Base-by-base conservation (phyloP, 2,113 vertebrate genomes). In the Peromyscus leucopus region DNA sequence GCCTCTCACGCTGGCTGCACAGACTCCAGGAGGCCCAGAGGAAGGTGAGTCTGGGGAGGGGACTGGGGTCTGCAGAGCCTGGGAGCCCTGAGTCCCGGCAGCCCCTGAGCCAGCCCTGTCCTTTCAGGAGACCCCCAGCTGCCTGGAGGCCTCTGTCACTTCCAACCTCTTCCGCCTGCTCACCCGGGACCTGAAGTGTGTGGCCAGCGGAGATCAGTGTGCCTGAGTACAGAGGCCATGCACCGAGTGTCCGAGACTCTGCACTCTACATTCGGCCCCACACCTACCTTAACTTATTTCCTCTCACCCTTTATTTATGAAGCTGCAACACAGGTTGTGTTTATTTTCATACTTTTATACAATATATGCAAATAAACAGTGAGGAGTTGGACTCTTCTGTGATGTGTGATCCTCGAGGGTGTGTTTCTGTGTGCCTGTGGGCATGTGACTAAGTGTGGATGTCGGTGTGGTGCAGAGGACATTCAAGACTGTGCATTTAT, bases 321-420 rank as follows among this genome's bases (percentile, higher is more conserved):
- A 31, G 82, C 82, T 63, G 59, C 24, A 63, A 22, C n/a, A 13
- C 57, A 84, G 6, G 17, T 24, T 72, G 11, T 36, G n/a, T 57
- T 93, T 87, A 39, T 94, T 96, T 96, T 94, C 94, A n/a, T 83
- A 89, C 88, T 94, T 96, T 92, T 84, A 11, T 95, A 92, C 28
- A 91, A 39, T 65, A 24, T 74, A n/a, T 55, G 31, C 71, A 61
- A 82, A 89, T 95, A 96, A 95, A 96, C 69, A 74, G 1, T 4
- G 61, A 92, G 46, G 15, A 91, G 24, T 42, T 67, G 42, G 74
- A 94, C 9, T 9, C n/a, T 82, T 82, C 86, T 59, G 26, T 76
- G 12, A 15, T 22, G 24, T 39, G 31, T 42, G 65, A 16, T 86
- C 71, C 46, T 55, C 36, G 42, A 48, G 84, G 22, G 16, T 87